Evolutionary conservation across 2,888 invertebrate species (phyloP).

Genomic region (Monochamus alternatus): DNA sequence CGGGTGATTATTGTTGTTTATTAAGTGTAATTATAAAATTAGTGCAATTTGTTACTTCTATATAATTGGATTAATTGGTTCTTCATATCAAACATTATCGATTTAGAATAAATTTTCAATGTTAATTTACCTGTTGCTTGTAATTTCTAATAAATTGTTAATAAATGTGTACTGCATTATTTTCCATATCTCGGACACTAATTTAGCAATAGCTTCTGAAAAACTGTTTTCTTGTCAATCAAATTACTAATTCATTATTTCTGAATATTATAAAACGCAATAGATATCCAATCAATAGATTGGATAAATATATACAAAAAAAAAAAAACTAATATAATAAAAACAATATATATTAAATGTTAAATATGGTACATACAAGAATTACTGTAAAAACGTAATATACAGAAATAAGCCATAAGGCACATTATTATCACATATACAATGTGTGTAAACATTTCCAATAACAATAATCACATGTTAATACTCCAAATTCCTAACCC

Average conservation of each 20-base stretch:
- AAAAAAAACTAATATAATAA: slow-evolving; percentile 4
- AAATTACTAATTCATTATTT: background rate
- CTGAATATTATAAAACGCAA: no score
- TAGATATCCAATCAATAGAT: no score
- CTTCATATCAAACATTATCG: slow-evolving; percentile 4
- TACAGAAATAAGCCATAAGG: slow-evolving; percentile 45
- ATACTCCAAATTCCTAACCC: slow-evolving; percentile 44
- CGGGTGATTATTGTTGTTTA: slow-evolving; percentile 28
- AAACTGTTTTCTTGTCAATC: no score
- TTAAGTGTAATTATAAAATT: slow-evolving; percentile 25
- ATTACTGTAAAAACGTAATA: slow-evolving; percentile 11
- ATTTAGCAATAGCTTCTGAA: no score
- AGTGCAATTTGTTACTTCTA: slow-evolving; percentile 31
- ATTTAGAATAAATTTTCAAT: slow-evolving; percentile 14
- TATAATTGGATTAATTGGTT: slow-evolving; percentile 4
- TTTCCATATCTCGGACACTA: background rate
- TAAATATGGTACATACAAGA: slow-evolving; percentile 20
- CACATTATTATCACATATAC: slow-evolving; percentile 56
- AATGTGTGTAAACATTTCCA: slow-evolving; percentile 45
- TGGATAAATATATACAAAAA: no score
- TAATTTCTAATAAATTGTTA: slow-evolving; percentile 32
- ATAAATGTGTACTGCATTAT: background rate
- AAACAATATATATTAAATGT: slow-evolving; percentile 33
- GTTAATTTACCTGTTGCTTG: slow-evolving; percentile 30
- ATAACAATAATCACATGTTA: slow-evolving; percentile 49